Percentiles rank a stretch among this genome's conserved stretches.
Evolutionary conservation across 1,140 invertebrate genomes (phyloP).

Genomic region (Calephelis virginiensis): DNA sequence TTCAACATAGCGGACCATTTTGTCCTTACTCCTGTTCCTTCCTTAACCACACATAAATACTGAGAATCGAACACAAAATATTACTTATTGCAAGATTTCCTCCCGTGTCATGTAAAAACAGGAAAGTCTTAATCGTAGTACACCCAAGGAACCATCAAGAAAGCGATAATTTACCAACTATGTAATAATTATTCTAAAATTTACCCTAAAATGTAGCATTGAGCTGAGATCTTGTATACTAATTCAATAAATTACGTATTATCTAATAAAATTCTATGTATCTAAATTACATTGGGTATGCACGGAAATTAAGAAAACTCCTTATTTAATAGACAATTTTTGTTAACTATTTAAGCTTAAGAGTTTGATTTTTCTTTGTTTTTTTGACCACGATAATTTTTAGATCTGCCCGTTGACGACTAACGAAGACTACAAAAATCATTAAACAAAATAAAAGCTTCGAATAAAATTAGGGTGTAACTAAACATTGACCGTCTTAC

Average conservation of each 20-base stretch:
- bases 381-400: no score
- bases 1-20: no score
- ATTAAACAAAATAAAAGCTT: no score
- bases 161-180: slow-evolving; percentile 57
- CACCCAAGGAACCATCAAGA: slow-evolving; percentile 48
- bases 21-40: no score
- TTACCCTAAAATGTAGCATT: slow-evolving; percentile 69
- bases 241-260: slow-evolving; percentile 59
- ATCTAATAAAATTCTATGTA: slow-evolving; percentile 37
- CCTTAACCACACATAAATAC: no score
- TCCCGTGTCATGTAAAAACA: neutral
- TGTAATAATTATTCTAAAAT: slow-evolving; percentile 54
- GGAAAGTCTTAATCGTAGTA: neutral
- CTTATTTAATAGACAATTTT: no score
- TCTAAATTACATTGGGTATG: slow-evolving; percentile 27
- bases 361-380: no score
- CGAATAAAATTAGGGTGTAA: no score
- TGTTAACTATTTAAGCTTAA: no score
- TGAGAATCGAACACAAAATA: slow-evolving; percentile 4
- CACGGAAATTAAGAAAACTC: slow-evolving; percentile 23
- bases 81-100: neutral
- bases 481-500: no score
- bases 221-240: slow-evolving; percentile 76
- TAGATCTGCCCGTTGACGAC: no score
- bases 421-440: no score